These are phyloP conservation scores for Chaetodon trifascialis DNA, from an alignment of 2,113 vertebrate genomes.

Conservation along the genomic window DNA sequence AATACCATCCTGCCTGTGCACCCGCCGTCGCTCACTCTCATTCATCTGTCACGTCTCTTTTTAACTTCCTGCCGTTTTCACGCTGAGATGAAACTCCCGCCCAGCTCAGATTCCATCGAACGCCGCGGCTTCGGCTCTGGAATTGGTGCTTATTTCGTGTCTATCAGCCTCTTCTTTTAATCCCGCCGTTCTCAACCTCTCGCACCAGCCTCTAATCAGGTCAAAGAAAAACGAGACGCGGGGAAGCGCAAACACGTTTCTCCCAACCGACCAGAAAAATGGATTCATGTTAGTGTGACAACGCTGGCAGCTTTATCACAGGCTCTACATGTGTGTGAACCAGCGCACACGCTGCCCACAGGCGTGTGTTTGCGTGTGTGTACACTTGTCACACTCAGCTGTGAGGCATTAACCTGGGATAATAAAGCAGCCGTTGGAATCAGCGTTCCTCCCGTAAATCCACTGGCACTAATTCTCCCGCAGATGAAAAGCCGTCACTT, in stretches of 20 bases:
- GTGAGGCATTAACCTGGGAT: conserved; percentile 41
- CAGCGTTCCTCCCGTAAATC: conserved; percentile 48
- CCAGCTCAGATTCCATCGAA: background rate
- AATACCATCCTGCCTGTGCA: conserved; percentile 35
- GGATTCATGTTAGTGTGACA: background rate
- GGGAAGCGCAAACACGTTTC: background rate
- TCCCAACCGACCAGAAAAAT: background rate
- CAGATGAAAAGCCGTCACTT: conserved; percentile 41
- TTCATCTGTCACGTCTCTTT: conserved; percentile 9
- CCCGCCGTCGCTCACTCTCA: conserved; percentile 17
- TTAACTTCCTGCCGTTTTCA: background rate
- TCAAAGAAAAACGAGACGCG: background rate
- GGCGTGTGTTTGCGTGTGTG: background rate
- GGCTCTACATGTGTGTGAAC: conserved; percentile 3
- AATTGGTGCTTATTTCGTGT: background rate
- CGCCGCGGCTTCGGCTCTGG: background rate
- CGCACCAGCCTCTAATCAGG: conserved; percentile 19
- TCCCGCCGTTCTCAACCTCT: background rate
- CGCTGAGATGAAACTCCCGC: conserved; percentile 2
- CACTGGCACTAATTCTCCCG: conserved; percentile 45
- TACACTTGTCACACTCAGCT: conserved; percentile 22
- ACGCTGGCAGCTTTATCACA: background rate
- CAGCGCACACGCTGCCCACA: background rate
- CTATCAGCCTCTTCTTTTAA: background rate
- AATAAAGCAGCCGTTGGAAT: conserved; percentile 39